Base-by-base conservation (phyloP, 2,797 vertebrate genomes). In the Arnoldichthys spilopterus region DNA sequence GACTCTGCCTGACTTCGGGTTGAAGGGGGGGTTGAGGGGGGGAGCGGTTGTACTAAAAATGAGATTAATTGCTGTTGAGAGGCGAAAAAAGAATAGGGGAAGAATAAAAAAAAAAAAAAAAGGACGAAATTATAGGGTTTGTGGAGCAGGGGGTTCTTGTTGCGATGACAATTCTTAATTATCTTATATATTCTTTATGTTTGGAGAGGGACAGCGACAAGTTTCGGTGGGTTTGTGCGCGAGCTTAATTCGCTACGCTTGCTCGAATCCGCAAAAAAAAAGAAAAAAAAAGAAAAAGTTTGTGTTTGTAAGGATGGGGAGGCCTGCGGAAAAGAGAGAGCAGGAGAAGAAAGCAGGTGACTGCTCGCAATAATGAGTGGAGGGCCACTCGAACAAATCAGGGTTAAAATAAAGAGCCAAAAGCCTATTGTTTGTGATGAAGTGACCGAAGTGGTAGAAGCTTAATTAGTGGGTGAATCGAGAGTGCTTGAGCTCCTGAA, bases 61-160 rank as follows among this genome's bases (percentile, higher is more conserved):
- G 97, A 99, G 97, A 99, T 99, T 98, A 99, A 99, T 99, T 99
- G 98, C 97, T 96, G 95, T 98, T 97, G 97, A 96, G 96, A 96
- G 96, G 94, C 93, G 95, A 95, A 95, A 94, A 95, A 94, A 95
- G 94, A 95, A 89, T 94, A 96, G 93, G 95, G 95, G 95, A 96
- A 94, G 87, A 94, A 95, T 95, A 94, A 96, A 95, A 95, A 94
- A 93, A 92, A 95, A 95, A 94, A 95, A 94, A 95, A 95, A 93
- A 93, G 95, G 95, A 94, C 96, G 94, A 97, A 99, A 99, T 98
- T 99, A 98, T 95, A 98, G 97, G 97, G 96, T 99, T 97, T 95
- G 94, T 93, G 90, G 96, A 96, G 96, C 97, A 95, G 94, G 95
- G 93, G 94, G 88, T 96, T 95, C 95, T 95, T 93, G 93, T 93